Conservation (phyloP, 1,140 invertebrate genomes). For the Sesamia nonagrioides region DNA sequence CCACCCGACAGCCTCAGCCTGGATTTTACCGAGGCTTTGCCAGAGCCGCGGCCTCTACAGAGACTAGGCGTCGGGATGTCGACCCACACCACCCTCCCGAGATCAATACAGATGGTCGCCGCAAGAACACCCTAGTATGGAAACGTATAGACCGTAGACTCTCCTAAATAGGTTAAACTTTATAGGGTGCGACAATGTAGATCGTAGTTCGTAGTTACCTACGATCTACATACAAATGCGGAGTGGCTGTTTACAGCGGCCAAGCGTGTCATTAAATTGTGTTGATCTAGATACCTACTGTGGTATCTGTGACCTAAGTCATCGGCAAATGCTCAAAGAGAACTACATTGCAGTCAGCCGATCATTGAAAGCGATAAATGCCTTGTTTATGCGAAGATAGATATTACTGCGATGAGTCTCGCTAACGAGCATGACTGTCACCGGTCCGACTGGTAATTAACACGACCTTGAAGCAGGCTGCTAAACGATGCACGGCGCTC, state of each 20-base stretch:
- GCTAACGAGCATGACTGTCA: conserved; percentile 67
- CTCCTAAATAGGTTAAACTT: conserved; percentile 53
- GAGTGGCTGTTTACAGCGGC: conserved; percentile 12
- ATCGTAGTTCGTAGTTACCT: no score
- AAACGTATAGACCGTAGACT: conserved; percentile 59
- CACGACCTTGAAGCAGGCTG: conserved; percentile 74
- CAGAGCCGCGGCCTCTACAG: conserved; percentile 66
- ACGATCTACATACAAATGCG: no score
- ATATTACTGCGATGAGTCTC: conserved; percentile 59
- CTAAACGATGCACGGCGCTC: conserved; percentile 60
- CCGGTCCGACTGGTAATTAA: conserved; percentile 77
- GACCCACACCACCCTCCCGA: conserved; percentile 80
- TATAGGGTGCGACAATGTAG: conserved; percentile 52
- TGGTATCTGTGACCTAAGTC: conserved; percentile 2
- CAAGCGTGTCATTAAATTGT: conserved; percentile 9
- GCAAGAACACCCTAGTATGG: conserved; percentile 73
- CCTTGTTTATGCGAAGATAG: conserved; percentile 51
- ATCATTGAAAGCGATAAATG: conserved; percentile 31
- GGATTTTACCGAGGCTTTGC: conserved; percentile 80
- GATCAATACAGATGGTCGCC: conserved; percentile 85
- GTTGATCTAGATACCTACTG: background rate
- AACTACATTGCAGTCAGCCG: conserved; percentile 3
- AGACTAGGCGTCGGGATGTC: conserved; percentile 76
- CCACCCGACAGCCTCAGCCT: conserved; percentile 81
- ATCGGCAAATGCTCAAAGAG: conserved; percentile 9